These are phyloP conservation scores for Sylvicola cinctus DNA, from an alignment of 2,888 invertebrate species.

Conservation along the genomic window DNA sequence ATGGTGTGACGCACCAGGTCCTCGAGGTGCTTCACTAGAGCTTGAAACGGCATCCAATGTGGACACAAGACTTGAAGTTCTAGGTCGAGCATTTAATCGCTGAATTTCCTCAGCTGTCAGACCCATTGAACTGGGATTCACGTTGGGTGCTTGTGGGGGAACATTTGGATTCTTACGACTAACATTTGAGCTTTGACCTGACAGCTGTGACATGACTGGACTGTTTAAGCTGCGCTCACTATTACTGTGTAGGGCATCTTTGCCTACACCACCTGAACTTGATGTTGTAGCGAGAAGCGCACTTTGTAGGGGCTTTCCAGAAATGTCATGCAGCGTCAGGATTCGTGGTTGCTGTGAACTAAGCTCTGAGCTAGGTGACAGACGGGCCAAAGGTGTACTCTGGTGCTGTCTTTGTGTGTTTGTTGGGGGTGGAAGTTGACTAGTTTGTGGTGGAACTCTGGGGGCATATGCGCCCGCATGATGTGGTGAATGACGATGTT, in stretches of 20 bases:
- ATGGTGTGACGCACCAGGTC: constrained; percentile 41
- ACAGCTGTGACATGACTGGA: constrained; percentile 79
- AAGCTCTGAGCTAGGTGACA: constrained; percentile 81
- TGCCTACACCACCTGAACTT: constrained; percentile 70
- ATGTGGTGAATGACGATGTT: constrained; percentile 58
- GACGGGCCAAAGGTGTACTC: constrained; percentile 72
- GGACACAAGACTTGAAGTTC: constrained; percentile 78
- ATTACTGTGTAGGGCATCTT: constrained; percentile 75
- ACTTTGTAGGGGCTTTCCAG: constrained; percentile 78
- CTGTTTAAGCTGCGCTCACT: constrained; percentile 83
- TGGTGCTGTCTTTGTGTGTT: constrained; percentile 55
- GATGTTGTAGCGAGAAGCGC: constrained; percentile 77
- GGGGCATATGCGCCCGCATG: constrained; percentile 57
- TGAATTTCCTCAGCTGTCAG: constrained; percentile 87
- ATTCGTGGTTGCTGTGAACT: constrained; percentile 83
- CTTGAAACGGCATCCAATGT: constrained; percentile 89
- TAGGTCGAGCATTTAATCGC: constrained; percentile 65
- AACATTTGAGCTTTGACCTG: constrained; percentile 65
- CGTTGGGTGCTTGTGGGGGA: constrained; percentile 45
- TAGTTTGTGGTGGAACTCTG: constrained; percentile 45
- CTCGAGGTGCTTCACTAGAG: constrained; percentile 56
- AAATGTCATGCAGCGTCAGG: constrained; percentile 81
- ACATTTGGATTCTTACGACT: constrained; percentile 51
- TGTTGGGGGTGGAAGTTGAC: constrained; percentile 45
- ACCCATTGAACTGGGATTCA: constrained; percentile 49